A percentile compares a stretch with the other conserved stretches of the same genome.
Conservation (phyloP, 2,888 invertebrate species). For the Diarsia mendica region DNA sequence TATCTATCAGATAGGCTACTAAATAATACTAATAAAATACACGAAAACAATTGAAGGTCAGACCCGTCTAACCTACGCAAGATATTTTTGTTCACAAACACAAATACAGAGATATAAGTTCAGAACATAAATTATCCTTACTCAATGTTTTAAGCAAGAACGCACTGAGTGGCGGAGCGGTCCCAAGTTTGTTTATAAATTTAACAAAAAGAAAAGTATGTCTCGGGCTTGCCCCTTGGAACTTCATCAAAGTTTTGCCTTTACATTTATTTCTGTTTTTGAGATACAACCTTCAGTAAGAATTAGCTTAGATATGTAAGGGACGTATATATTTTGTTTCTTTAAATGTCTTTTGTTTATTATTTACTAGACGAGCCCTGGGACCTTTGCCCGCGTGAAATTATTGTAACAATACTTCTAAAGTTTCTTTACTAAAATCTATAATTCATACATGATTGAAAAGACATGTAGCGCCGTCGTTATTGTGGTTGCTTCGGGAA, state of each 20-base stretch:
- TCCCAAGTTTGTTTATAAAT: slow-evolving; percentile 61
- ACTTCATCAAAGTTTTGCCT: slow-evolving; percentile 64
- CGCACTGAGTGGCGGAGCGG: slow-evolving; percentile 48
- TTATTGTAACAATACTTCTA: no score
- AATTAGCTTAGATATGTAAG: slow-evolving; percentile 30
- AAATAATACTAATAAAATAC: not conserved
- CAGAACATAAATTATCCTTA: slow-evolving; percentile 50
- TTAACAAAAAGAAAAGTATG: slow-evolving; percentile 62
- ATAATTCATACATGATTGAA: no score
- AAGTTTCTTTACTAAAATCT: no score
- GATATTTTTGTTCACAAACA: slow-evolving; percentile 16
- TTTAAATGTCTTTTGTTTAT: not conserved
- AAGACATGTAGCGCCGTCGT: no score
- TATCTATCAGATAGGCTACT: not conserved
- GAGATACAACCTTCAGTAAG: slow-evolving; percentile 46
- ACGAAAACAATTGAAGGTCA: not conserved
- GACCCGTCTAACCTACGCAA: not conserved
- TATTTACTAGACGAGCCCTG: not conserved
- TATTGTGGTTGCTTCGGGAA: no score
- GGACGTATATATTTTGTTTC: slow-evolving; percentile 19
- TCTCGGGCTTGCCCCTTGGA: slow-evolving; percentile 34
- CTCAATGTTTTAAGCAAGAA: slow-evolving; percentile 60
- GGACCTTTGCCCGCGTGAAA: no score
- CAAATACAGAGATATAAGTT: slow-evolving; percentile 26
- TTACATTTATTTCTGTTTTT: slow-evolving; percentile 63